A percentile compares a stretch with the other conserved stretches of the same genome.
phyloP scores from a whole-genome alignment of 2,113 vertebrate species.

The Eubucco bourcierii region DNA sequence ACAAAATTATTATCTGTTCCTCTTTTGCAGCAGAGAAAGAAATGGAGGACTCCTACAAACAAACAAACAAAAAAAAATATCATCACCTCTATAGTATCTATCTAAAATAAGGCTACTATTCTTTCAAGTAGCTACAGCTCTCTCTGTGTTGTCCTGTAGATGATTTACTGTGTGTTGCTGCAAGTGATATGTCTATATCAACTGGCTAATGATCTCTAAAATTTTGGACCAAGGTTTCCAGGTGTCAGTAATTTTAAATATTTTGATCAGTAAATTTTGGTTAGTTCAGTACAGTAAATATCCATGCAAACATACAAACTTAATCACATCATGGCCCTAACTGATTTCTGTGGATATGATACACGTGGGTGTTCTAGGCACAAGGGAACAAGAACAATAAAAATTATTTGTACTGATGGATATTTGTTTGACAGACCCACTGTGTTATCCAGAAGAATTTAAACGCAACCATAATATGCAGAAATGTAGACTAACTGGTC shows the following conservation, averaged over 20 bases:
- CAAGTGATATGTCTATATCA: not conserved
- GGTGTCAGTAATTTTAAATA: not conserved
- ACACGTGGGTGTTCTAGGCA: not conserved
- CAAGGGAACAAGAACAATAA: not conserved
- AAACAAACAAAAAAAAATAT: not conserved
- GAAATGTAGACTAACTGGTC: not conserved
- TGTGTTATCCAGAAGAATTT: not conserved
- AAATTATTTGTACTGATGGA: not conserved
- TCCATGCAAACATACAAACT: not conserved
- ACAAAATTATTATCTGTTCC: too few species aligned
- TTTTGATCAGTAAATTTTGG: not conserved
- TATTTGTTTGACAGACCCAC: not conserved
- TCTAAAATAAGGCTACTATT: not conserved
- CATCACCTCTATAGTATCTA: not conserved
- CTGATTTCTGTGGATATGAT: not conserved
- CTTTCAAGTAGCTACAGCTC: not conserved
- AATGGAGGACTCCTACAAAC: not conserved
- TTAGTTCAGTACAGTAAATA: not conserved
- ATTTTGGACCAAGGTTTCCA: not conserved
- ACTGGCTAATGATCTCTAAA: not conserved
- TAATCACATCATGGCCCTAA: not conserved
- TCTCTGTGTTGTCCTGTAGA: not conserved
- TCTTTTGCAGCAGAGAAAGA: not conserved
- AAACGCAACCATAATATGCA: not conserved
- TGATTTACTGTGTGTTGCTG: not conserved